phyloP scores from a whole-genome alignment of 2,113 vertebrate species.

The Struthidea cinerea region DNA sequence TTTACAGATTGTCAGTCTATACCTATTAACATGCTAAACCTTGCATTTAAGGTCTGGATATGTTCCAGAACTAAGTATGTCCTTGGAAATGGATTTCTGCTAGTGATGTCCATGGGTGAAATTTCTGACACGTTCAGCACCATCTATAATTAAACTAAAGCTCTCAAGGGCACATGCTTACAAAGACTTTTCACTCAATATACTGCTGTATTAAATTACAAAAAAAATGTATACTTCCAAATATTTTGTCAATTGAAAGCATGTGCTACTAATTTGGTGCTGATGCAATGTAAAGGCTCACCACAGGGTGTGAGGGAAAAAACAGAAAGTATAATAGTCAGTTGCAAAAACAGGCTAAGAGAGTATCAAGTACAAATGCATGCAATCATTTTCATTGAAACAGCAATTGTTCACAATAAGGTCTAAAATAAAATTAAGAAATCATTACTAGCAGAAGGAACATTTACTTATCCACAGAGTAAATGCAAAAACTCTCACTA shows the following conservation, averaged over 20 bases:
- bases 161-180: not conserved
- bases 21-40: constrained; percentile 37
- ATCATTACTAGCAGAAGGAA: not conserved
- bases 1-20: constrained; percentile 21
- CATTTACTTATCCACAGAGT: not conserved
- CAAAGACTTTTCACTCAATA: constrained; percentile 4
- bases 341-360: not conserved
- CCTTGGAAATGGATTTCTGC: constrained; percentile 14
- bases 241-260: constrained; percentile 6
- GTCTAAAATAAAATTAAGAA: constrained; percentile 7
- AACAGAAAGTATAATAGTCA: not conserved
- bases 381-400: not conserved
- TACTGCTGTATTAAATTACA: not conserved
- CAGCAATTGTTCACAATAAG: not conserved
- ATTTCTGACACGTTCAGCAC: constrained; percentile 25
- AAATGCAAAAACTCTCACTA: not conserved
- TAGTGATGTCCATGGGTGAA: not conserved
- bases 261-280: not conserved
- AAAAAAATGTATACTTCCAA: not conserved
- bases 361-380: not conserved
- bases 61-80: not conserved
- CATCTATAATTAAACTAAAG: constrained; percentile 19
- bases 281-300: not conserved
- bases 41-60: not conserved
- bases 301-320: not conserved